phyloP scores from a whole-genome alignment of 2,113 vertebrate genomes.

The Proterorhinus semilunaris region DNA sequence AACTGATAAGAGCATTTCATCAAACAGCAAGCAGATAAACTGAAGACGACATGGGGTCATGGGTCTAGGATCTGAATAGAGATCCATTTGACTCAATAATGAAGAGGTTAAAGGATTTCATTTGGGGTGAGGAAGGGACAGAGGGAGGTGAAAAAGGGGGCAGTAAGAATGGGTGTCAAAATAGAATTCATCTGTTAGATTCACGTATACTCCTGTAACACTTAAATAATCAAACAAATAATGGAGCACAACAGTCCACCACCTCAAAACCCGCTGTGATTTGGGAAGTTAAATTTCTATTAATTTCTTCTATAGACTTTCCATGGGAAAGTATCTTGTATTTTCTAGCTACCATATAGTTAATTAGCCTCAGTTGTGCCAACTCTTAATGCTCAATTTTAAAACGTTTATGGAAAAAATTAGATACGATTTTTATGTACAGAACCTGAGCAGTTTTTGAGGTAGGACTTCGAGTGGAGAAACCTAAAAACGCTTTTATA shows the following conservation, averaged over 20 bases:
- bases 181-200: conserved; percentile 36
- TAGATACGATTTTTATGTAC: too few species aligned
- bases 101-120: conserved; percentile 63
- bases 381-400: too few species aligned
- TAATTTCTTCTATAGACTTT: too few species aligned
- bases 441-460: too few species aligned
- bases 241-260: too few species aligned
- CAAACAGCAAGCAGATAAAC: neutral
- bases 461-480: conserved; percentile 75
- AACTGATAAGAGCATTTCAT: neutral
- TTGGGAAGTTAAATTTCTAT: too few species aligned
- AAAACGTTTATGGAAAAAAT: too few species aligned
- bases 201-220: neutral
- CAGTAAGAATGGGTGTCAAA: conserved; percentile 24
- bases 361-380: too few species aligned
- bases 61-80: conserved; percentile 25
- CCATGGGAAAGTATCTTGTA: too few species aligned
- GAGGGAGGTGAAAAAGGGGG: conserved; percentile 34
- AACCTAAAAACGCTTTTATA: conserved; percentile 37
- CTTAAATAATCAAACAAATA: too few species aligned
- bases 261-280: too few species aligned
- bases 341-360: too few species aligned
- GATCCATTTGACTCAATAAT: conserved; percentile 61
- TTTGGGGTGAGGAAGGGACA: neutral
- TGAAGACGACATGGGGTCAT: conserved; percentile 6